Base-by-base conservation (phyloP, 2,113 vertebrate genomes). In the Anoplopoma fimbria region DNA sequence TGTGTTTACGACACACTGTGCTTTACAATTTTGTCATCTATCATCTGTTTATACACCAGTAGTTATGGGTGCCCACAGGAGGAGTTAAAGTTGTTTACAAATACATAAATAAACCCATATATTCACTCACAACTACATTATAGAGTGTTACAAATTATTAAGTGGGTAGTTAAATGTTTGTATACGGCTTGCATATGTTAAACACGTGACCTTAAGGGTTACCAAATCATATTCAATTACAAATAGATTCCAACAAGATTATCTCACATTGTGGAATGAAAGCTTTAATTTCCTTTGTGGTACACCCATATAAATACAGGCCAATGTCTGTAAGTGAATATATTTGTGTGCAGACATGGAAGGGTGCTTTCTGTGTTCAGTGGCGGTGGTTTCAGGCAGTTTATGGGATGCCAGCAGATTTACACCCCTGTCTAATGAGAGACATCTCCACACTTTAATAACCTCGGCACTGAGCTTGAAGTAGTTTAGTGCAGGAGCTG, bases 341-440 rank as follows among this genome's bases (percentile, higher is more conserved):
- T 57, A 83, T 82, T 77, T 90, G 77, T 81, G 79, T 64, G 80
- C 64, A 82, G 77, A 82, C 81, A 55, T 69, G 65, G 74, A 72
- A 67, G 77, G 65, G 74, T 92, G 88, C 87, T 88, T 86, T 84
- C 73, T 85, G n/a, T n/a, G n/a, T n/a, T 76, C 86, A 89, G 87
- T 83, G 75, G 84, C 82, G 80, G 81, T 67, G 71, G 87, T 64
- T 82, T 81, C 60, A 85, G 77, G 76, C 85, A 60, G 77, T 85
- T 90, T 87, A 88, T 86, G 82, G 81, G 84, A 75, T 73, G 73
- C 77, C 77, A 64, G 88, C 78, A 91, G 89, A 93, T 95, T 92
- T 91, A 93, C 87, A 87, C 86, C 65, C 86, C 74, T 25, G 42
- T 77, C 88, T 94, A 93, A 94, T 93, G 86, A 93, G 88, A 94